Percentiles rank a stretch among this genome's conserved stretches.
Conservation (phyloP, 2,113 vertebrate species). For the Paraplagusia blochii region DNA sequence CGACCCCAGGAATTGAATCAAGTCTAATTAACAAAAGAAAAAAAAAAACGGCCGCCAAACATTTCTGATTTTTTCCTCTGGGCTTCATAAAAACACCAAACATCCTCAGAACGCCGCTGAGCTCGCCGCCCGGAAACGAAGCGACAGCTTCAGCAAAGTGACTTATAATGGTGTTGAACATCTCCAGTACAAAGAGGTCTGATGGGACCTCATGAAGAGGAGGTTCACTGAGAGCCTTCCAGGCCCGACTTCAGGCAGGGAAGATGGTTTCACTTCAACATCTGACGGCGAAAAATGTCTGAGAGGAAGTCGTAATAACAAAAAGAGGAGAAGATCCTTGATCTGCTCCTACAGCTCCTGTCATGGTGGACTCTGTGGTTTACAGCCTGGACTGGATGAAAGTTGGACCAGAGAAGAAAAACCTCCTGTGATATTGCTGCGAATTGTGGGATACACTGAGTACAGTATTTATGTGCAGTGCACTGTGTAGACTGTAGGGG, state of each 20-base stretch:
- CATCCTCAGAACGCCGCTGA: constrained; percentile 9
- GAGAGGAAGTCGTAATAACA: not conserved
- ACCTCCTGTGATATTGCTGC: too few relatives aligned
- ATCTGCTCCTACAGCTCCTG: too few relatives aligned
- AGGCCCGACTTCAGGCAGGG: constrained; percentile 8
- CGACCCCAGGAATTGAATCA: constrained; percentile 20
- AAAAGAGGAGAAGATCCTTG: too few relatives aligned
- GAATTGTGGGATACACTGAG: too few relatives aligned
- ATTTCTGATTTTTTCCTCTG: constrained; percentile 16
- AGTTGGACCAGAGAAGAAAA: too few relatives aligned
- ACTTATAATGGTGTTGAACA: constrained; percentile 33
- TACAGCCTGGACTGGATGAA: too few relatives aligned
- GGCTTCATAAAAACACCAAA: constrained; percentile 24
- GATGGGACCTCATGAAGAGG: constrained; percentile 36
- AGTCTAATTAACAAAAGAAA: constrained; percentile 21
- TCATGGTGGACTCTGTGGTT: too few relatives aligned
- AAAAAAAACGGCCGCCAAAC: not conserved
- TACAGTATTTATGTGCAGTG: too few relatives aligned
- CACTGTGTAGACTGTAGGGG: too few relatives aligned
- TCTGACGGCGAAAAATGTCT: constrained; percentile 7
- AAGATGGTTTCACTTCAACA: constrained; percentile 15
- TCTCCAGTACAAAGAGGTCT: constrained; percentile 45
- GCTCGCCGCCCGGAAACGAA: constrained; percentile 22
- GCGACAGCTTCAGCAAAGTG: constrained; percentile 24
- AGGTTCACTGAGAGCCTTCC: constrained; percentile 34